Conservation (phyloP, 2,797 vertebrate genomes). For the Enteromius fasciolatus region DNA sequence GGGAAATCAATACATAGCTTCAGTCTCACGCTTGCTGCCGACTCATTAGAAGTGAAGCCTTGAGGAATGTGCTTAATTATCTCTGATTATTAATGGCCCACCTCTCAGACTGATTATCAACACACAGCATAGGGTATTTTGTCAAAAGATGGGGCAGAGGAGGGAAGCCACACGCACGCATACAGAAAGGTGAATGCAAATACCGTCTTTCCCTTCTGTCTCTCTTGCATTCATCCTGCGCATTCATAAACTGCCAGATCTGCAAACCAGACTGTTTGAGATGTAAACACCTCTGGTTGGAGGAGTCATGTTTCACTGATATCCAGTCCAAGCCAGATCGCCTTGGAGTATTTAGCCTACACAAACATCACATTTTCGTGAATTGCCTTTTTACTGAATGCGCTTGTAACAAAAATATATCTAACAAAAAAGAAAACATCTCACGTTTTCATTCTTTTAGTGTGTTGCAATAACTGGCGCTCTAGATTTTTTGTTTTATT, state of each 20-base stretch:
- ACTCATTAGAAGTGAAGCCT: constrained; percentile 62
- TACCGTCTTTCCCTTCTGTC: constrained; percentile 41
- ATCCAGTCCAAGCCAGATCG: constrained; percentile 45
- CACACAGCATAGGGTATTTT: constrained; percentile 44
- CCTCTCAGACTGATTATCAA: constrained; percentile 49
- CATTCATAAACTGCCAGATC: constrained; percentile 53
- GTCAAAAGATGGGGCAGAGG: constrained; percentile 29
- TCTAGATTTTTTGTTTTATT: background rate
- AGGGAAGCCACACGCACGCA: constrained; percentile 18
- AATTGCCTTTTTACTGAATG: background rate
- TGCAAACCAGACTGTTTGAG: constrained; percentile 55
- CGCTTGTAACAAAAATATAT: background rate
- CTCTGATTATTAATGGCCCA: constrained; percentile 61
- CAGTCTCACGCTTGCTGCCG: constrained; percentile 52
- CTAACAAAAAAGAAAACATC: background rate
- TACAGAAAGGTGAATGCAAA: constrained; percentile 49
- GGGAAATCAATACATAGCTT: constrained; percentile 59
- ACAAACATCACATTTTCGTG: constrained; percentile 2
- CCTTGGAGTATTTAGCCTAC: background rate
- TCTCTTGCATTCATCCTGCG: constrained; percentile 43
- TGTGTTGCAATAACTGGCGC: background rate
- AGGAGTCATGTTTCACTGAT: constrained; percentile 60
- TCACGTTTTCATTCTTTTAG: background rate
- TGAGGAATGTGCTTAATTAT: constrained; percentile 65
- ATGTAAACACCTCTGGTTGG: constrained; percentile 57